Base-by-base conservation (phyloP, 2,888 invertebrate species). In the Euzophera pinguis region DNA sequence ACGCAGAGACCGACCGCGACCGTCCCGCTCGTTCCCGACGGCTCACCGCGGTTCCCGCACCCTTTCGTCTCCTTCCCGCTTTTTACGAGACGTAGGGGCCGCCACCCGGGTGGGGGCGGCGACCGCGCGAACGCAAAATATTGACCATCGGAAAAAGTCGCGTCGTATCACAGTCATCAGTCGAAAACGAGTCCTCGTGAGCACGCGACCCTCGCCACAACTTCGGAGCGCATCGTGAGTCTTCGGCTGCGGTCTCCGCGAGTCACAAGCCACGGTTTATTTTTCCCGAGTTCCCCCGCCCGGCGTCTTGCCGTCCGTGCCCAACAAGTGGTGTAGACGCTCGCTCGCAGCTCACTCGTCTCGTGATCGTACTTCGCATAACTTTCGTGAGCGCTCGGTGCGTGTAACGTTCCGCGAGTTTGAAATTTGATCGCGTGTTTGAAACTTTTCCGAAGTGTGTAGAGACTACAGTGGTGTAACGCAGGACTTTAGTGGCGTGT, bases 141-240 rank as follows among this genome's bases (percentile, higher is more conserved):
- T 91, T 91, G 91, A 91, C 90, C 91, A 91, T 90, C 87, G 90
- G 90, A 91, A 90, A 90, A 90, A 90, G 89, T 89, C 89, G 87
- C 86, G 83, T 86, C 90, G 89, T 88, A 90, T 90, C 90, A 87
- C 89, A 90, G 88, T 87, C 90, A 90, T 90, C 91, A 90, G 90
- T 90, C 88, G 89, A 85, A 88, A 89, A 86, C 73, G 87, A 86
- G 87, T 85, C 83, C 81, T 74, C 82, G 84, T 68, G 82, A 81
- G 82, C 76, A 84, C 86, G 84, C 84, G 86, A 82, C 78, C 77
- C 81, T 76, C 78, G 77, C 76, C 75, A 76, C 77, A 71, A 77
- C 82, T 84, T 87, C 89, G 89, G 75, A 67, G 77, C 78, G 81
- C 77, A 76, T 88, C 89, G 88, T 84, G 81, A 69, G 84, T 88